phyloP scores from a whole-genome alignment of 2,888 invertebrate species.

The Trisateles emortualis region DNA sequence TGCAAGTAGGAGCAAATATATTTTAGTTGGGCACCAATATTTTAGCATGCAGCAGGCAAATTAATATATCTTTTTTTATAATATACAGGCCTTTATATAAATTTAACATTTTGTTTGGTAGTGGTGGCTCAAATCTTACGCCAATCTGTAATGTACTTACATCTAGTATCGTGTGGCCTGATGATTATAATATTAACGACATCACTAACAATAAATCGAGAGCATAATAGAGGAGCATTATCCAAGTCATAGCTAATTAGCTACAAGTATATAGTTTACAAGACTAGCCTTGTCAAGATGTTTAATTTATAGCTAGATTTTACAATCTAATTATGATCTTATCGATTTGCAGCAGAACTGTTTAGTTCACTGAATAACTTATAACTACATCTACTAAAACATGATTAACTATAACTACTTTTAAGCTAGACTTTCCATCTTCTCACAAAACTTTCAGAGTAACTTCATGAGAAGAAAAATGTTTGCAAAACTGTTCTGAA shows the following conservation, averaged over 20 bases:
- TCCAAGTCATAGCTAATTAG: conserved; percentile 61
- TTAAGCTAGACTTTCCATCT: conserved; percentile 82
- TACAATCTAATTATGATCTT: conserved; percentile 64
- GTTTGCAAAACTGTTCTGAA: conserved; percentile 85
- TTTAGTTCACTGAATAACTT: conserved; percentile 70
- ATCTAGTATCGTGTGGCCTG: conserved; percentile 62
- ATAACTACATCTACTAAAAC: conserved; percentile 79
- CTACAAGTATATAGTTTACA: conserved; percentile 69
- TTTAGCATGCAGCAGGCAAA: conserved; percentile 85
- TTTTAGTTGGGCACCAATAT: conserved; percentile 59
- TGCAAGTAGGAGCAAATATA: conserved; percentile 63
- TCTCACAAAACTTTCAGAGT: conserved; percentile 84
- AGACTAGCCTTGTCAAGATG: conserved; percentile 67
- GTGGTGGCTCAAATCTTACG: conserved; percentile 42
- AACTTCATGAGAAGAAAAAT: conserved; percentile 86
- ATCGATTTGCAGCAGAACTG: conserved; percentile 66
- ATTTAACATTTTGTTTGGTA: conserved; percentile 33
- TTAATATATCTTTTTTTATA: conserved; percentile 53
- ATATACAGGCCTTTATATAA: conserved; percentile 51
- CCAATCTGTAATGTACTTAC: conserved; percentile 58
- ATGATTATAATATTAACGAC: conserved; percentile 53
- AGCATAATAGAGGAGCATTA: conserved; percentile 66
- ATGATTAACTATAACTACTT: conserved; percentile 78
- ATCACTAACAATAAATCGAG: conserved; percentile 58
- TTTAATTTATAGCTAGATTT: conserved; percentile 64